Conservation (phyloP, 2,113 vertebrate genomes). For the Alouatta palliata region DNA sequence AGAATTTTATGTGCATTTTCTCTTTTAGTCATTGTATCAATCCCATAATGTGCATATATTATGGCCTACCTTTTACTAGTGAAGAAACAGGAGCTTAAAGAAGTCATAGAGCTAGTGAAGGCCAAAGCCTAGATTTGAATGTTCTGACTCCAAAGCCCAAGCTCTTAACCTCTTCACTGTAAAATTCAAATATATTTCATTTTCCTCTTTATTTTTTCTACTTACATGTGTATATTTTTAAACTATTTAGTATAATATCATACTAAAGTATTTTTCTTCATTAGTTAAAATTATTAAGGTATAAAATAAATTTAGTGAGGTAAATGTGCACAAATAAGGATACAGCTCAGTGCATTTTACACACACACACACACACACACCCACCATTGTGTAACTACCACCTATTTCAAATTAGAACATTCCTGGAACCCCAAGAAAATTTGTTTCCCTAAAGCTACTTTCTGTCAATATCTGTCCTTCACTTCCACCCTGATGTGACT, state of each 20-base stretch:
- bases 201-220: slow-evolving; percentile 12
- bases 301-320: not conserved
- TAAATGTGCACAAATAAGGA: not conserved
- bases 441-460: not conserved
- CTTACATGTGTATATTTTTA: not conserved
- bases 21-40: not conserved
- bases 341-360: not conserved
- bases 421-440: not conserved
- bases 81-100: not conserved
- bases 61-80: not conserved
- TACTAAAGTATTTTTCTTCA: not conserved
- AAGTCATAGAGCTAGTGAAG: not conserved
- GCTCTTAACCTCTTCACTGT: not conserved
- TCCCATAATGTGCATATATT: not conserved
- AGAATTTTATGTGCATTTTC: not conserved
- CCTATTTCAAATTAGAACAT: not conserved
- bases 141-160: not conserved
- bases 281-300: slow-evolving; percentile 14
- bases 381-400: not conserved
- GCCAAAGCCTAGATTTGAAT: not conserved
- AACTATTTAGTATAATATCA: not conserved
- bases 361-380: not conserved
- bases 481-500: not conserved
- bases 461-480: not conserved
- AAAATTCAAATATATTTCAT: slow-evolving; percentile 23